These are phyloP conservation scores for Rhopalosiphum maidis DNA, from an alignment of 1,140 invertebrate genomes.

Conservation along the genomic window DNA sequence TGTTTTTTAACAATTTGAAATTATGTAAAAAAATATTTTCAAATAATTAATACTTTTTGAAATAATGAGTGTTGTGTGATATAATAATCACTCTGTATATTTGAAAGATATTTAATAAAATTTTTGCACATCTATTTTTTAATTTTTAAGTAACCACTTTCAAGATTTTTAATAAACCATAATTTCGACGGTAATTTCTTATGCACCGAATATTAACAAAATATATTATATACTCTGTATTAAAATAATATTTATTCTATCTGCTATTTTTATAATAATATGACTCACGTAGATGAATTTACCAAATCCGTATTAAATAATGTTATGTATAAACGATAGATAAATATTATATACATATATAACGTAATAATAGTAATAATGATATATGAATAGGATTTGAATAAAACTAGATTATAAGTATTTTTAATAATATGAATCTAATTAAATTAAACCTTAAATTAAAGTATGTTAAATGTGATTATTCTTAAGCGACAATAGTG, in stretches of 20 bases:
- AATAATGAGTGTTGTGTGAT: too few species aligned
- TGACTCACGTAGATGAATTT: background rate
- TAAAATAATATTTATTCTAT: background rate
- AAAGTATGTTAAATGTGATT: background rate
- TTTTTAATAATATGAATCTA: too few species aligned
- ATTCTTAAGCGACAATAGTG: background rate
- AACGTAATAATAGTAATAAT: too few species aligned
- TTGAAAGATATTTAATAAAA: background rate
- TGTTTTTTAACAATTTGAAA: too few species aligned
- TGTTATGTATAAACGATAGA: background rate
- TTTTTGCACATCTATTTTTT: background rate
- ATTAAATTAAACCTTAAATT: background rate
- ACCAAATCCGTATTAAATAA: background rate
- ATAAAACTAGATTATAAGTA: too few species aligned
- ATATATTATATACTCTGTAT: background rate
- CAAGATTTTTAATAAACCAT: background rate
- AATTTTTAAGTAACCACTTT: background rate
- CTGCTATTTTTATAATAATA: background rate
- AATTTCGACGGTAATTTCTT: background rate
- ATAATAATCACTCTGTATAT: too few species aligned
- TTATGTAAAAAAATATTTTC: too few species aligned
- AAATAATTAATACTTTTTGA: too few species aligned
- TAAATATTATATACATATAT: too few species aligned
- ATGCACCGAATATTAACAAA: background rate
- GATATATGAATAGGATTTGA: too few species aligned